Percentiles rank a stretch among this genome's conserved stretches.
phyloP scores from a whole-genome alignment of 1,140 invertebrate genomes.

The Trissolcus basalis region DNA sequence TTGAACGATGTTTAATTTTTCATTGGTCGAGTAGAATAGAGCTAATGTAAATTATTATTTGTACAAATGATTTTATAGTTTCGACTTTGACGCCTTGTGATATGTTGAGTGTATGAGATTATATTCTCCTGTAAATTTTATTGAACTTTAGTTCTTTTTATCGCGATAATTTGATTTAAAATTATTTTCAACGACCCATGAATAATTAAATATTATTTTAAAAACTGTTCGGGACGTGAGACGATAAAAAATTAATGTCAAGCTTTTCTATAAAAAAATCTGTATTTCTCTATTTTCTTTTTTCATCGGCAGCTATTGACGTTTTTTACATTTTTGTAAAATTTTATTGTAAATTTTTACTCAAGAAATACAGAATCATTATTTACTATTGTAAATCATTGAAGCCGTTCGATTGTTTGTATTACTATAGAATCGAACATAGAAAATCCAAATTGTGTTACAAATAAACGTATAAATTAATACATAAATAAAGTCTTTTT shows the following conservation, averaged over 20 bases:
- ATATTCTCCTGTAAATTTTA: conserved; percentile 42
- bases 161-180: neutral
- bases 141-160: conserved; percentile 14
- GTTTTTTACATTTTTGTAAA: conserved; percentile 57
- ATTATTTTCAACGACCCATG: conserved; percentile 30
- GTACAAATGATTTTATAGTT: conserved; percentile 1
- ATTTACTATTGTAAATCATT: too few relatives aligned
- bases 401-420: too few relatives aligned
- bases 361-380: conserved; percentile 10
- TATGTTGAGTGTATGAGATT: conserved; percentile 16
- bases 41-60: neutral
- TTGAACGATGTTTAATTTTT: conserved; percentile 38
- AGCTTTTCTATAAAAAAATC: conserved; percentile 5
- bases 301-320: conserved; percentile 43
- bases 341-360: conserved; percentile 59
- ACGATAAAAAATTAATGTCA: conserved; percentile 5
- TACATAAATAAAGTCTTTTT: too few relatives aligned
- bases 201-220: conserved; percentile 41
- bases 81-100: conserved; percentile 25
- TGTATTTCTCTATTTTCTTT: conserved; percentile 2
- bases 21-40: conserved; percentile 25
- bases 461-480: too few relatives aligned
- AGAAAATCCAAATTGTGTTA: too few relatives aligned
- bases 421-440: too few relatives aligned
- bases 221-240: neutral